Base-by-base conservation (phyloP, 2,888 invertebrate genomes). In the Vannuccia rotundouncinata region DNA sequence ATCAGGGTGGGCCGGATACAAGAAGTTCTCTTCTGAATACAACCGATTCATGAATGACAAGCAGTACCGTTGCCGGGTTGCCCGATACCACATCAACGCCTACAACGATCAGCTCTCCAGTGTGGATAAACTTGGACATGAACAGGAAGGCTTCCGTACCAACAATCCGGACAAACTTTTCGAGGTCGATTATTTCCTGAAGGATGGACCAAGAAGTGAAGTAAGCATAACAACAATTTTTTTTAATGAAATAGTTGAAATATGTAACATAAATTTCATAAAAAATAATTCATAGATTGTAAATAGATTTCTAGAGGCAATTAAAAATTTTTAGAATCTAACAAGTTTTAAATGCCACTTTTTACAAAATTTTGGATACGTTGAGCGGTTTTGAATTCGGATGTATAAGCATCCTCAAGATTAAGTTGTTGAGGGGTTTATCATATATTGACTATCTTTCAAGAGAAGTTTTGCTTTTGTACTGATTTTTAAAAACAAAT, bases 141-240 rank as follows among this genome's bases (percentile, higher is more conserved):
- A 78, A 74, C 78, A 78, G 59, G 29, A 59, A 29, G 78, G 78
- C 2, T 78, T 59, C 60, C 59, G 59, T 17, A 74, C 60, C 13
- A 78, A 59, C 10, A 78, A 78, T 77, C 2, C n/a, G 2, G 78
- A 78, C 73, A n/a, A 59, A 28, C 22, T 78, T 1, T 59, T 29
- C 29, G 78, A 78, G 60, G 78, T 78, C 27, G 78, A 78, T 66
- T 78, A 78, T 27, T 78, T 78, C 60, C 77, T 77, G 1, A 77
- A 77, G 28, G 77, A 77, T 17, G 45, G 45, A 13, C 10, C 45
- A 17, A 45, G 45, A 17, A 45, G 45, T 45, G 45, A 45, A 17
- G 45, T 45, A 17, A 13, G 45, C 17, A 45, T 45, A 45, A 17
- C 5, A 45, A 59, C 59, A 59, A 59, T 13, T 59, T 13, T 59